Evolutionary conservation across 2,113 vertebrate genomes (phyloP).

Genomic region (Etheostoma cragini): DNA sequence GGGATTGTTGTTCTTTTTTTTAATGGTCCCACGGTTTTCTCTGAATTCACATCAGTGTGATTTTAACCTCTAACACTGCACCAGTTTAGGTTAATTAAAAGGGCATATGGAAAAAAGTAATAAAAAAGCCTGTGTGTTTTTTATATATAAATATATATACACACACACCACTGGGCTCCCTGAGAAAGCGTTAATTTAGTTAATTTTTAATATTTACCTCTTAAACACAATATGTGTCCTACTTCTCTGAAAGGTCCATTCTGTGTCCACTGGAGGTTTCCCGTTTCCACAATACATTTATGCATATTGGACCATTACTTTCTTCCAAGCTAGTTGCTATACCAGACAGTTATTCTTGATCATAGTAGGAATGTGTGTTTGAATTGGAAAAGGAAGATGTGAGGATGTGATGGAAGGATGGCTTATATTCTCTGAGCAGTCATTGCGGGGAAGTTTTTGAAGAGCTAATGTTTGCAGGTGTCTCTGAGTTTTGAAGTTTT

Average conservation of each 20-base stretch:
- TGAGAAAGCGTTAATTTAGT: neutral
- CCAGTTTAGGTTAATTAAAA: slow-evolving; percentile 27
- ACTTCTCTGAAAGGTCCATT: neutral
- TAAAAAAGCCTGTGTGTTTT: too few relatives aligned
- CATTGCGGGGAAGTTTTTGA: slow-evolving; percentile 18
- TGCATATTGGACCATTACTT: neutral
- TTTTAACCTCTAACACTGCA: slow-evolving; percentile 17
- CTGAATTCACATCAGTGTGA: slow-evolving; percentile 4
- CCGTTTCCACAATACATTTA: neutral
- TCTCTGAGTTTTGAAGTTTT: slow-evolving; percentile 27
- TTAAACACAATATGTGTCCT: neutral
- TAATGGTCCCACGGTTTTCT: slow-evolving; percentile 11
- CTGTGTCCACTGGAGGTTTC: neutral
- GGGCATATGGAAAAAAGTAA: neutral
- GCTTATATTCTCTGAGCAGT: slow-evolving; percentile 9
- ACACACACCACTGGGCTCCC: too few relatives aligned
- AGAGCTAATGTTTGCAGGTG: slow-evolving; percentile 22
- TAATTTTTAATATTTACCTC: neutral
- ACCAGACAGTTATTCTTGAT: neutral
- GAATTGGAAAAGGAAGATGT: neutral
- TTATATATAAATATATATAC: too few relatives aligned
- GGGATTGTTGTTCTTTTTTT: slow-evolving; percentile 27
- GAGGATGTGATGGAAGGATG: slow-evolving; percentile 1
- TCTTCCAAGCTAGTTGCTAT: neutral
- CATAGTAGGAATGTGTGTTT: neutral